phyloP scores from a whole-genome alignment of 2,113 vertebrate species.

The Ranitomeya variabilis region DNA sequence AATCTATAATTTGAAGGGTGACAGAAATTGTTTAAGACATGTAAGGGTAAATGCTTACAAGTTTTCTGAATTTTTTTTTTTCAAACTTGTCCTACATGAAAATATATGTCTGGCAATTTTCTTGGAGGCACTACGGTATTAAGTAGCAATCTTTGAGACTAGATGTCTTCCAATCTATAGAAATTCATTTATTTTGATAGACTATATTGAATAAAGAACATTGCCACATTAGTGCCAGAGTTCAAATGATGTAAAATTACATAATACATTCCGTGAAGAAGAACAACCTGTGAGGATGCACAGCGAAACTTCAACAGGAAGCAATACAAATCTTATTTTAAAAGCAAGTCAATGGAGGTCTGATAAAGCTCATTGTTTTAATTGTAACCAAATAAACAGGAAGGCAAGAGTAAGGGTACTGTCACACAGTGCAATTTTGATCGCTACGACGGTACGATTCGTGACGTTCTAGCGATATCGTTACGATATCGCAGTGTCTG shows the following conservation, averaged over 20 bases:
- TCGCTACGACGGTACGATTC: too few relatives aligned
- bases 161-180: background rate
- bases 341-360: background rate
- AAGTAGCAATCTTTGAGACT: background rate
- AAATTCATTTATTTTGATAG: background rate
- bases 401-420: background rate
- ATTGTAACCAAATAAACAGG: conserved; percentile 1
- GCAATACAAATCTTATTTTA: background rate
- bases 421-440: too few relatives aligned
- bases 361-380: background rate
- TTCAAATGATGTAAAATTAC: too few relatives aligned
- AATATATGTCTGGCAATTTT: background rate
- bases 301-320: background rate
- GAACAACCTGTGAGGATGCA: background rate
- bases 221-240: background rate
- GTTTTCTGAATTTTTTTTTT: background rate
- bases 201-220: background rate
- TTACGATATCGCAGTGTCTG: too few relatives aligned
- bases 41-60: background rate
- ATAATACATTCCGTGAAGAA: background rate
- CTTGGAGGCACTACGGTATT: background rate
- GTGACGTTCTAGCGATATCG: too few relatives aligned
- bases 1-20: background rate
- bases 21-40: background rate
- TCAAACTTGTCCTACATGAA: background rate